These are phyloP conservation scores for Catotricha subobsoleta DNA, from an alignment of 2,888 invertebrate genomes.

Conservation along the genomic window DNA sequence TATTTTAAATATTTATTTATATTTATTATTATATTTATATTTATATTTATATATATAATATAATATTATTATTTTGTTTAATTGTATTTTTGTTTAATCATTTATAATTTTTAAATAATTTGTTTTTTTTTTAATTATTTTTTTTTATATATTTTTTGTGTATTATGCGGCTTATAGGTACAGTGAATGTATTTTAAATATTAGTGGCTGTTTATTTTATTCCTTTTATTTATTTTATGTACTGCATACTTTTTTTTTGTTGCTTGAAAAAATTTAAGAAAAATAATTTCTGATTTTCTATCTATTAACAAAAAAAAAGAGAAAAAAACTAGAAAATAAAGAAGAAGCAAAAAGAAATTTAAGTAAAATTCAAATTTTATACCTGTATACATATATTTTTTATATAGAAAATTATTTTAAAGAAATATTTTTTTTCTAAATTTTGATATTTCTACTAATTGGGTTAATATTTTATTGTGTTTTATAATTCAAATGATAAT, in stretches of 20 bases:
- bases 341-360: too few relatives aligned
- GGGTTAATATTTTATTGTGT: too few relatives aligned
- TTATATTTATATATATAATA: constrained; percentile 9
- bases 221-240: neutral
- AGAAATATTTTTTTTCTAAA: too few relatives aligned
- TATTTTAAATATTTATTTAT: neutral
- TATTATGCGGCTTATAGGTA: neutral
- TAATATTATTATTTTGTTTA: constrained; percentile 3
- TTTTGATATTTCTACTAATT: too few relatives aligned
- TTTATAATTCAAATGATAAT: too few relatives aligned
- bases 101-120: constrained; percentile 10
- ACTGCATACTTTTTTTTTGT: neutral
- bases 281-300: neutral
- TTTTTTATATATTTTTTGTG: neutral
- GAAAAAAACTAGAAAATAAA: too few relatives aligned
- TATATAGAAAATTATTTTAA: too few relatives aligned
- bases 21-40: constrained; percentile 7
- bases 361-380: too few relatives aligned
- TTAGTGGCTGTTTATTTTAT: too few relatives aligned
- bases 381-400: too few relatives aligned
- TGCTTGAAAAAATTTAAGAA: neutral
- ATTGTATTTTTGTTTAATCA: constrained; percentile 10
- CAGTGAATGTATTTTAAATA: neutral
- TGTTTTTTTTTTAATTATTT: constrained; percentile 10
- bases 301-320: too few relatives aligned